Percentiles rank a stretch among this genome's conserved stretches.
These are phyloP conservation scores for Panagrolaimus sp. DNA, from an alignment of 1,140 invertebrate species.

Conservation along the genomic window DNA sequence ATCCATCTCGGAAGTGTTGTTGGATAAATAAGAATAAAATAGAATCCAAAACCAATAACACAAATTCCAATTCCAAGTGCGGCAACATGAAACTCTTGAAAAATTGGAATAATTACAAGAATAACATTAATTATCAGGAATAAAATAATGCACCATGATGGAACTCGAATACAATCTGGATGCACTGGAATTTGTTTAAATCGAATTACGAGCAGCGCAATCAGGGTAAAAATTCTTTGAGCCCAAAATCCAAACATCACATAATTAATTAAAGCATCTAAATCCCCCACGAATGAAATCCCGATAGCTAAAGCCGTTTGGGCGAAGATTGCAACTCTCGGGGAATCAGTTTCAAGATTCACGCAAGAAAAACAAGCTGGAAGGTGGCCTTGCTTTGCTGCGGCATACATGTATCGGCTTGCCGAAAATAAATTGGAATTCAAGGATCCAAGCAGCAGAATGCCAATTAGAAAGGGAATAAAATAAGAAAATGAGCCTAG, in stretches of 20 bases:
- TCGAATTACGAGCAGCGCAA: slow-evolving; percentile 47
- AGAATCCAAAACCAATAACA: slow-evolving; percentile 49
- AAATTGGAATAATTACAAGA: slow-evolving; percentile 54
- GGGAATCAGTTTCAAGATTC: slow-evolving; percentile 49
- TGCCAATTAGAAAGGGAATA: slow-evolving; percentile 56
- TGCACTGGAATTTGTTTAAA: slow-evolving; percentile 53
- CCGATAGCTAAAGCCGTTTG: slow-evolving; percentile 51
- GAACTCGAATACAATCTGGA: slow-evolving; percentile 54
- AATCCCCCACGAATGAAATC: slow-evolving; percentile 57
- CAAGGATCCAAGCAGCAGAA: slow-evolving; percentile 52
- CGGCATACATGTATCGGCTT: slow-evolving; percentile 57
- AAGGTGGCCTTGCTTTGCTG: slow-evolving; percentile 56
- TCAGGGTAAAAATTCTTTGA: slow-evolving; percentile 51
- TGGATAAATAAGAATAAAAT: slow-evolving; percentile 50
- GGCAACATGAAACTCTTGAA: slow-evolving; percentile 51
- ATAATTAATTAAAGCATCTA: slow-evolving; percentile 58
- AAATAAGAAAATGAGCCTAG: slow-evolving; percentile 47
- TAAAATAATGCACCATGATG: slow-evolving; percentile 32
- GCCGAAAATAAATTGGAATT: slow-evolving; percentile 55
- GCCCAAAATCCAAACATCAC: slow-evolving; percentile 59
- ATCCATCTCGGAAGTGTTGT: slow-evolving; percentile 31
- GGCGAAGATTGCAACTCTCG: slow-evolving; percentile 53
- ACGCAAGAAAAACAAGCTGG: slow-evolving; percentile 56
- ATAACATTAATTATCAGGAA: slow-evolving; percentile 49
- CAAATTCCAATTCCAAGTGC: slow-evolving; percentile 50